Percentiles rank a stretch among this genome's conserved stretches.
Conservation (phyloP, 2,797 vertebrate species). For the Liasis olivaceus region DNA sequence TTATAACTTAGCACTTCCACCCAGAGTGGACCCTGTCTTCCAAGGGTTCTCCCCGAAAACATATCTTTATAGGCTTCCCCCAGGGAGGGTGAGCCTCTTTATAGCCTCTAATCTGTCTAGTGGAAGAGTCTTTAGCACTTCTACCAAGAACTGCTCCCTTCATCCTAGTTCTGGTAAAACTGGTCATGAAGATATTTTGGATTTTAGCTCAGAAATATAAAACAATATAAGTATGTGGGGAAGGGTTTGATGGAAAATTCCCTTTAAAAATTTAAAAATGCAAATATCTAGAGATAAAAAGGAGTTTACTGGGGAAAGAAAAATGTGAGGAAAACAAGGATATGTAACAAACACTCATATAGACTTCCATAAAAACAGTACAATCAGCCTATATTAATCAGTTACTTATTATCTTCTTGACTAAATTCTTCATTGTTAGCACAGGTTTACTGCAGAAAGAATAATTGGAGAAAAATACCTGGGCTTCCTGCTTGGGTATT, state of each 20-base stretch:
- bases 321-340: background rate
- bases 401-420: background rate
- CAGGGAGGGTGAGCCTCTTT: too few species aligned
- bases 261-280: background rate
- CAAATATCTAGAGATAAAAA: background rate
- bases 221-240: background rate
- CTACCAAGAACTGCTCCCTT: too few species aligned
- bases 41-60: too few species aligned
- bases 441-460: background rate
- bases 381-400: background rate
- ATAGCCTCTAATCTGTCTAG: too few species aligned
- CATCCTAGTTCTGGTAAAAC: too few species aligned
- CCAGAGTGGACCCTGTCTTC: too few species aligned
- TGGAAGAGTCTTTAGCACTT: too few species aligned
- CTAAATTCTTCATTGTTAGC: too few species aligned
- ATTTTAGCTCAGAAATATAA: background rate
- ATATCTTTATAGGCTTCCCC: too few species aligned
- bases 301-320: background rate
- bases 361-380: background rate
- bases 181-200: too few species aligned
- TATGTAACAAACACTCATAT: background rate
- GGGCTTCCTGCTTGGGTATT: background rate
- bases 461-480: background rate
- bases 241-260: background rate
- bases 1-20: too few species aligned